Base-by-base conservation (phyloP, 2,797 vertebrate species). In the Merluccius polli region DNA sequence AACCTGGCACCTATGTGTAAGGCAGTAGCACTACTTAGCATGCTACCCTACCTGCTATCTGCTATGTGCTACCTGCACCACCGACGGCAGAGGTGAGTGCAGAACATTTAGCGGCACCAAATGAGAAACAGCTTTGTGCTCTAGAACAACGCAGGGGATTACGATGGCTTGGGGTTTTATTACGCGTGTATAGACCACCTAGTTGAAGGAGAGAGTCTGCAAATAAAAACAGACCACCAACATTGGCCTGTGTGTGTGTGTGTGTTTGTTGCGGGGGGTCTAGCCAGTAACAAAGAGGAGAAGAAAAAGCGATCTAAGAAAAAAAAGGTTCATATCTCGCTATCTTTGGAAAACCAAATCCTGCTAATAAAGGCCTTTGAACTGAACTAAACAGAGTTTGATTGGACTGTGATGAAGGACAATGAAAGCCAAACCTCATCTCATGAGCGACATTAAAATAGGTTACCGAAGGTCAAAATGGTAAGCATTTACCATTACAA, bases 211-310 rank as follows among this genome's bases (percentile, higher is more conserved):
- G 76, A 69, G 76, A 70, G 73, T 73, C 18, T 32, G 69, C 32
- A 74, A n/a, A 78, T 38, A 83, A 76, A 82, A 76, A 29, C 79
- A 83, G 87, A 87, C 82, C 84, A 87, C 83, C 79, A 84, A 81
- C 74, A 77, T 75, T 75, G 79, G 81, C 80, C 52, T 69, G 52
- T 59, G 52, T 59, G 21, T 24, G 21, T 59, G 52, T n/a, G 21
- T 59, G 36, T 38, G 36, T 38, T 4, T 38, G 36, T 38, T 70
- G 80, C 15, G 44, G 63, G 75, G 44, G 33, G 33, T n/a, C 12
- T 63, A 72, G 33, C 24, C n/a, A 41, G 12, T 21, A 72, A 36
- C 9, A 35, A 36, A 38, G 70, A 72, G 35, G 27, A 72, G 70
- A 41, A 27, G 70, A 71, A 38, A 24, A 72, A 48, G 27, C 6